Evolutionary conservation across 2,888 invertebrate genomes (phyloP).

Genomic region (Diploptera punctata): DNA sequence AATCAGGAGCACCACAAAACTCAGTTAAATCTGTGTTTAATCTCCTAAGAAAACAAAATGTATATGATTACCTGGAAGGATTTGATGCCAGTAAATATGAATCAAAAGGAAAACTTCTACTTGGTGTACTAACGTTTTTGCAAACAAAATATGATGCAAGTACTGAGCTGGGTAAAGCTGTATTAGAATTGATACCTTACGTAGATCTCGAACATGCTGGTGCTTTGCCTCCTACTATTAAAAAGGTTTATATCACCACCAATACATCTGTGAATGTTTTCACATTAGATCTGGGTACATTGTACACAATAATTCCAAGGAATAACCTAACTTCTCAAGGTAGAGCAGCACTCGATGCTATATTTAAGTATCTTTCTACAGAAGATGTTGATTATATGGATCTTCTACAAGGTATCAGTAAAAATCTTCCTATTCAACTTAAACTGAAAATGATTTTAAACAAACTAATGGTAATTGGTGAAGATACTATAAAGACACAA

Average conservation of each 20-base stretch:
- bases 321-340: slow-evolving; percentile 16
- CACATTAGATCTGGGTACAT: slow-evolving; percentile 22
- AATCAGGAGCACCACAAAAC: slow-evolving; percentile 20
- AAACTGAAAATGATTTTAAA: slow-evolving; percentile 27
- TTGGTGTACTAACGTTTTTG: background rate
- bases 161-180: background rate
- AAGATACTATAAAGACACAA: background rate
- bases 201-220: slow-evolving; percentile 23
- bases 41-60: slow-evolving; percentile 17
- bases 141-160: background rate
- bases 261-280: slow-evolving; percentile 26
- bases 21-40: background rate
- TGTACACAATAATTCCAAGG: slow-evolving; percentile 26
- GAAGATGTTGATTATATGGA: slow-evolving; percentile 12
- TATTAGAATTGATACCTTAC: slow-evolving; percentile 18
- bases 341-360: slow-evolving; percentile 19
- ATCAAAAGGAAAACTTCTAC: slow-evolving; percentile 27
- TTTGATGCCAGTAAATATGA: slow-evolving; percentile 23
- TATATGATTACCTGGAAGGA: slow-evolving; percentile 7
- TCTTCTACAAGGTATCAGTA: slow-evolving; percentile 23
- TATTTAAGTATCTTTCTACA: slow-evolving; percentile 29
- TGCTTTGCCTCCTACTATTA: slow-evolving; percentile 21
- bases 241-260: slow-evolving; percentile 26
- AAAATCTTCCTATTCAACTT: background rate
- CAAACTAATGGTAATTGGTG: slow-evolving; percentile 19